Conservation (phyloP, 1,140 invertebrate genomes). For the Hydropsyche tenuis region DNA sequence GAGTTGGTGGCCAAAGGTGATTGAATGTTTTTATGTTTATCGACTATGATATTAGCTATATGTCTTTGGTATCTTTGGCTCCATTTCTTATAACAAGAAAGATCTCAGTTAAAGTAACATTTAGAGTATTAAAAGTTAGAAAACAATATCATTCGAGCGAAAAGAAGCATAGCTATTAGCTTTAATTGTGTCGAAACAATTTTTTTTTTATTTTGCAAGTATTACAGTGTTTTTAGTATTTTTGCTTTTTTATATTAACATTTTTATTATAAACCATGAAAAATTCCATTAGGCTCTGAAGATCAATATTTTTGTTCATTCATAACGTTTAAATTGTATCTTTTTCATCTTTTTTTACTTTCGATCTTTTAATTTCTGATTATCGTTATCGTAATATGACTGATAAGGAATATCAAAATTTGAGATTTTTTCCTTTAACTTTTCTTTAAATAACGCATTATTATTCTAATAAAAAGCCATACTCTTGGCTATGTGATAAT, state of each 20-base stretch:
- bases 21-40: constrained; percentile 23
- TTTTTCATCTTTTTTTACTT: constrained; percentile 5
- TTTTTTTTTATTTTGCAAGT: constrained; percentile 15
- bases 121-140: constrained; percentile 40
- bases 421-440: background rate
- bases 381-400: too few relatives aligned
- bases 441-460: background rate
- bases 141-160: constrained; percentile 30
- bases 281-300: background rate
- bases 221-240: background rate
- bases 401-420: constrained; percentile 9
- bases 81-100: constrained; percentile 40
- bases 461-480: constrained; percentile 20
- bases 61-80: constrained; percentile 19
- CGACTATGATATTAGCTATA: constrained; percentile 10
- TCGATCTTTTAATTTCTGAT: background rate
- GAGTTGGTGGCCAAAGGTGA: constrained; percentile 22
- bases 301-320: background rate
- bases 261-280: background rate
- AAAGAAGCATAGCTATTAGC: constrained; percentile 6
- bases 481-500: constrained; percentile 13
- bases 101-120: constrained; percentile 45
- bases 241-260: background rate
- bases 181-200: background rate
- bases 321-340: background rate